Base-by-base conservation (phyloP, 1,140 invertebrate species). In the Drosophila ogumai region DNA sequence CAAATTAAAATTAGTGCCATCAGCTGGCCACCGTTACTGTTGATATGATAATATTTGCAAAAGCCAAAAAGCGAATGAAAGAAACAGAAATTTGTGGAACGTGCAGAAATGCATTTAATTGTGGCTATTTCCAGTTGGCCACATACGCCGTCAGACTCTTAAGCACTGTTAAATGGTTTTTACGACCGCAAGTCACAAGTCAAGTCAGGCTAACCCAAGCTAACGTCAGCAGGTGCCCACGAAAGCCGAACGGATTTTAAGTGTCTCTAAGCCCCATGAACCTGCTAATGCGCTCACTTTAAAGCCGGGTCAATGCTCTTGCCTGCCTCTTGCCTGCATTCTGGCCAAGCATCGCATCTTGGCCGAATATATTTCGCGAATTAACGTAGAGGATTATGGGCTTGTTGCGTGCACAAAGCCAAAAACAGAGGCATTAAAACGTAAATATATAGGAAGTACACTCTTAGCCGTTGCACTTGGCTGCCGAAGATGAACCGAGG, bases 81-180 rank as follows among this genome's bases (percentile, higher is more conserved):
- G 56, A 74, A 60, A 68, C 36, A 36, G 55, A 72, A 47, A 56
- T 75, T 82, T 64, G 43, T 38, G 54, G 69, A 82, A 88, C 82
- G 82, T 87, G 82, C 79, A 87, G 81, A 87, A 87, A 87, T 87
- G 66, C 79, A 87, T 82, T 87, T 87, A 88, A 87, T 87, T 87
- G 82, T 68, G 79, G 79, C 59, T 56, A 76, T 57, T 84, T 56
- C 65, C 34, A 46, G 68, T 74, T 77, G 49, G 77, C 69, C 68
- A 54, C 67, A 57, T 78, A 87, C 82, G 82, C 72, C 72, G 79
- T 75, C 50, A 58, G 79, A 79, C 81, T 87, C 75, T 81, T 79
- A 84, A 79, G 69, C 50, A 41, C 17, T 46, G 79, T 66, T 66
- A 76, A 79, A 82, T 54, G 71, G 28, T 76, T 82, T 86, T 82